phyloP scores from a whole-genome alignment of 2,888 invertebrate species.

The Scaptodrosophila latifasciaeformis region DNA sequence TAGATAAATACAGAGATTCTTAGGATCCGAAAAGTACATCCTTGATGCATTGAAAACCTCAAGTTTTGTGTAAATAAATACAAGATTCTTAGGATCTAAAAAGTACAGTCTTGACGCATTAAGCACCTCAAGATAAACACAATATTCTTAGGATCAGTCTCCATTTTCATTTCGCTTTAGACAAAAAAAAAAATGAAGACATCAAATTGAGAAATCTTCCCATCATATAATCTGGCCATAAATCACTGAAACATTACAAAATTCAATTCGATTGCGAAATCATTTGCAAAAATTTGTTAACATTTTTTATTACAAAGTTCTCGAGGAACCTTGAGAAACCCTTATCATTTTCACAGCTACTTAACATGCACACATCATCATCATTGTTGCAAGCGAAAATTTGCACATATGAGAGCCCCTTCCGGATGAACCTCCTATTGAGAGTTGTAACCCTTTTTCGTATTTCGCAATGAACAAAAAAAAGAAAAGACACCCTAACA shows the following conservation, averaged over 20 bases:
- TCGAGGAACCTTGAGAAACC: neutral
- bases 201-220: neutral
- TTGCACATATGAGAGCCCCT: conserved; percentile 22
- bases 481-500: conserved; percentile 13
- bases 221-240: conserved; percentile 25
- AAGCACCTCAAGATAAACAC: too few species aligned
- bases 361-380: conserved; percentile 36
- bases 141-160: too few species aligned
- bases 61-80: too few species aligned
- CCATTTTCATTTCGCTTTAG: neutral
- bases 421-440: too few species aligned
- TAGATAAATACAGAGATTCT: too few species aligned
- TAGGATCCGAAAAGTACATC: too few species aligned
- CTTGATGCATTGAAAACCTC: too few species aligned
- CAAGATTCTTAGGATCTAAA: too few species aligned
- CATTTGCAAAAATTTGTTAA: conserved; percentile 62
- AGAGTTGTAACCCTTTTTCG: conserved; percentile 37
- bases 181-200: neutral
- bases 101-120: too few species aligned
- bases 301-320: conserved; percentile 54
- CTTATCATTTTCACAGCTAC: conserved; percentile 31
- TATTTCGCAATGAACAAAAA: neutral
- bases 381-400: conserved; percentile 16
- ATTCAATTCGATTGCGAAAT: conserved; percentile 48
- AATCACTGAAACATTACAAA: conserved; percentile 35